Conservation (phyloP, 2,888 invertebrate species). For the Agrochola circellaris region DNA sequence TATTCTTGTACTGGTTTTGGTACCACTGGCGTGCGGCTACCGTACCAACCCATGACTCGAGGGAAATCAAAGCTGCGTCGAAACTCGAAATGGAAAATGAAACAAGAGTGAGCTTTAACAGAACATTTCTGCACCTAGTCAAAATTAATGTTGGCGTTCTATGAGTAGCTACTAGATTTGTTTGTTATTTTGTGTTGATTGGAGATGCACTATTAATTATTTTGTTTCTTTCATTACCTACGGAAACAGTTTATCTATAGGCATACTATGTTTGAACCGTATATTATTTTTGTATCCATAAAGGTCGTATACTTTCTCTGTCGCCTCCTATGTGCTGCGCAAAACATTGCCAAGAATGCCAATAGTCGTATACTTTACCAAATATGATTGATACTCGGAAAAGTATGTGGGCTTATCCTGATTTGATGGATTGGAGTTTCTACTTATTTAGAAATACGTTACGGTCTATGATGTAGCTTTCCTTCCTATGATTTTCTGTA, state of each 20-base stretch:
- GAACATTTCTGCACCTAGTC: constrained; percentile 35
- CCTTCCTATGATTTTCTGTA: not conserved
- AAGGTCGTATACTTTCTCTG: not conserved
- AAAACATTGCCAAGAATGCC: constrained; percentile 17
- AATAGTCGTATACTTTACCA: constrained; percentile 38
- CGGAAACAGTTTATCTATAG: not conserved
- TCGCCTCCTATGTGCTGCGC: not conserved
- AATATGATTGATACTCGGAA: constrained; percentile 50
- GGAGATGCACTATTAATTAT: not conserved
- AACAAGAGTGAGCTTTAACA: constrained; percentile 42
- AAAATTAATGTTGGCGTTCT: constrained; percentile 45
- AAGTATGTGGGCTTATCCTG: constrained; percentile 32
- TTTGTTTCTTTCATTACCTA: not conserved
- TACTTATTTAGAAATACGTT: constrained; percentile 1
- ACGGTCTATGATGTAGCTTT: not conserved
- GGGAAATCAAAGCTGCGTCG: constrained; percentile 60
- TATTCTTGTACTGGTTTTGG: not conserved
- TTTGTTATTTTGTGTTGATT: constrained; percentile 20
- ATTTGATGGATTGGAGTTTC: constrained; percentile 48
- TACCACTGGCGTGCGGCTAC: not conserved
- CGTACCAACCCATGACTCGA: constrained; percentile 25
- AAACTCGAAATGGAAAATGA: constrained; percentile 53
- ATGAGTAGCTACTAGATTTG: constrained; percentile 10
- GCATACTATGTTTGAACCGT: not conserved
- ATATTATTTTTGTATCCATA: not conserved